Percentiles rank a stretch among this genome's conserved stretches.
These are phyloP conservation scores for Magallana gigas DNA, from an alignment of 1,140 invertebrate species.

Conservation along the genomic window DNA sequence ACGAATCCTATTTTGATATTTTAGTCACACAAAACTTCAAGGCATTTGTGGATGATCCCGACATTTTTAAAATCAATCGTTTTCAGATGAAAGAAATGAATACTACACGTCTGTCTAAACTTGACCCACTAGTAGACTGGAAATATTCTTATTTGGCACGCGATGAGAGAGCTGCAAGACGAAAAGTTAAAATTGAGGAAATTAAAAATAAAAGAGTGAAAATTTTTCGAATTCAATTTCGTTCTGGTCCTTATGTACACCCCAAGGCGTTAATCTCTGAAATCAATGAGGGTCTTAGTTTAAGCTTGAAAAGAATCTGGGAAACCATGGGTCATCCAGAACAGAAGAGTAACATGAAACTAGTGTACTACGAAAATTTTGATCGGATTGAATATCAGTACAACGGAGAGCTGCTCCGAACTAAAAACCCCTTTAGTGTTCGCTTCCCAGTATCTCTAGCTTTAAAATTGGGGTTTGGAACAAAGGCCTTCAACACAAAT, in stretches of 20 bases:
- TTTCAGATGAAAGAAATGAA: not conserved
- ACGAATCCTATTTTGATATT: not conserved
- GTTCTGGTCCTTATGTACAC: not conserved
- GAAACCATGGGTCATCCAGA: not conserved
- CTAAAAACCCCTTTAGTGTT: not conserved
- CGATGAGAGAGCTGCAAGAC: too few species aligned
- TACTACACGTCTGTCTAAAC: too few species aligned
- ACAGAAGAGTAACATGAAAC: not conserved
- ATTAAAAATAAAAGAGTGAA: not conserved
- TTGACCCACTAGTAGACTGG: too few species aligned
- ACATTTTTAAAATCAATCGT: not conserved
- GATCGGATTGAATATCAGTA: not conserved
- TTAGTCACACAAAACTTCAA: not conserved
- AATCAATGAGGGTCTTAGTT: not conserved
- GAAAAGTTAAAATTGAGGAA: not conserved
- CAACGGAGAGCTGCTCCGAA: not conserved
- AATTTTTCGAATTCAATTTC: not conserved
- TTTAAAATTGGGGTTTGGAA: not conserved
- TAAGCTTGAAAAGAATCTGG: not conserved
- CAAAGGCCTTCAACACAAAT: not conserved
- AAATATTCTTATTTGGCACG: too few species aligned
- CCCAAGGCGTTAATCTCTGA: not conserved
- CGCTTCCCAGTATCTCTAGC: not conserved
- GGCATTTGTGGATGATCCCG: too few species aligned
- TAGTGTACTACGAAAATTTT: not conserved